Evolutionary conservation across 2,888 invertebrate species (phyloP).

Genomic region (Gonocerus acuteangulatus): DNA sequence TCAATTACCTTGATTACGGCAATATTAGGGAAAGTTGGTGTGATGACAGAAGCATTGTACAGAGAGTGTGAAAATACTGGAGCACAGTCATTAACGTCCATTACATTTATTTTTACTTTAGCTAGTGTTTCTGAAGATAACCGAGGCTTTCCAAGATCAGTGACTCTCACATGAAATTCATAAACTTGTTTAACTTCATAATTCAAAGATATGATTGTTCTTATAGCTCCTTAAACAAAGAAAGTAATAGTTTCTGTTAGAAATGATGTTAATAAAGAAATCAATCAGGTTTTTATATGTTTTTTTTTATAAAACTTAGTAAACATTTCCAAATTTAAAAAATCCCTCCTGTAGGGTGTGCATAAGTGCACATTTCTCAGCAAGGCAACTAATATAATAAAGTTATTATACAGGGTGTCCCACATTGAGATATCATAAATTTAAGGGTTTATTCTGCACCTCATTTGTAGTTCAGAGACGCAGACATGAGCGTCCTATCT

Average conservation of each 20-base stretch:
- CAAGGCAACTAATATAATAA: no score
- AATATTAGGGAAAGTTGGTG: constrained; percentile 76
- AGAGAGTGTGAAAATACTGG: constrained; percentile 63
- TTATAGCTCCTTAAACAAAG: constrained; percentile 61
- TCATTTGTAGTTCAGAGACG: no score
- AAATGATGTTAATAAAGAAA: background rate
- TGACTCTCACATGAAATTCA: constrained; percentile 75
- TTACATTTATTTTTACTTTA: constrained; percentile 65
- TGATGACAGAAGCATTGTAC: constrained; percentile 67
- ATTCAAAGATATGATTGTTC: constrained; percentile 67
- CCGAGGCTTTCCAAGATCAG: constrained; percentile 75
- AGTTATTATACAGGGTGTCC: no score
- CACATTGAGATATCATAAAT: no score
- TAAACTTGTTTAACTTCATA: constrained; percentile 64
- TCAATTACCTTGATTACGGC: constrained; percentile 55
- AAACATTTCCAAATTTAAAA: no score
- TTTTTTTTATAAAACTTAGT: no score
- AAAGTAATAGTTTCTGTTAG: background rate
- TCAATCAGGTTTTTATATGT: no score
- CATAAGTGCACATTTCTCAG: no score
- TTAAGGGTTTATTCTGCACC: no score
- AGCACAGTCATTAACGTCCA: constrained; percentile 84
- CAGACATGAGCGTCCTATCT: no score
- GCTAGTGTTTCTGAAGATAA: constrained; percentile 72
- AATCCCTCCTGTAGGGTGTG: no score